Evolutionary conservation across 1,140 invertebrate species (phyloP), one percentile per base, ranked within the genome.

Genomic region (Eubasilissa regina): DNA sequence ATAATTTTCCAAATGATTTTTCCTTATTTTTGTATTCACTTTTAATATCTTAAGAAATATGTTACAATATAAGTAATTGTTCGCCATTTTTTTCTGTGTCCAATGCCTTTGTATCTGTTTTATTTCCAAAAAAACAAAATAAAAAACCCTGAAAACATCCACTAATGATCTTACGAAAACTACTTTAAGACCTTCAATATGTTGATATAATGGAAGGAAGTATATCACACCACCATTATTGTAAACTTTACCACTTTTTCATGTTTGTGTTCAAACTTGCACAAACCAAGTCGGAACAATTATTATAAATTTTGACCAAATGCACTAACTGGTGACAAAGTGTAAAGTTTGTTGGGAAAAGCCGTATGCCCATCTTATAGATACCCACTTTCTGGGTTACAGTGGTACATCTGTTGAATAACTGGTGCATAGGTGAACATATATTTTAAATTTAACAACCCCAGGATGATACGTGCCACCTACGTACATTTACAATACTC

Each of bases 221-320:
- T 35, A 35, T 35, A 68, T 68, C 45, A 7, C 13, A 15, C 64
- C 13, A 43, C 25, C 21, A 35, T 17, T 58, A 70, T 70, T 12
- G 66, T 51, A 70, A 70, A 70, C 45, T 70, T 70, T 48, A 21
- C 11, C 13, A 35, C 47, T 70, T 48, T 35, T 25, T 25, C 10
- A 25, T 70, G 66, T 70, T 70, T 51, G 66, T 51, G 51, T 25
- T 9, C 8, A 25, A 70, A 70, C 45, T 70, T 53, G 66, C 66
- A 53, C 44, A 25, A 45, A 51, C 17, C 45, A 25, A 70, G 66
- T 70, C 47, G 6, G 47, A 70, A 70, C 66, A 70, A 70, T 70
- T 51, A 70, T 70, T 48, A 70, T 70, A 70, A 70, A 70, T 70
- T 51, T 51, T 70, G 66, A 70, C 66, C 66, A 47, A 70, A 70